Evolutionary conservation across 2,113 vertebrate genomes (phyloP).

Genomic region (Atlantisia rogersi): DNA sequence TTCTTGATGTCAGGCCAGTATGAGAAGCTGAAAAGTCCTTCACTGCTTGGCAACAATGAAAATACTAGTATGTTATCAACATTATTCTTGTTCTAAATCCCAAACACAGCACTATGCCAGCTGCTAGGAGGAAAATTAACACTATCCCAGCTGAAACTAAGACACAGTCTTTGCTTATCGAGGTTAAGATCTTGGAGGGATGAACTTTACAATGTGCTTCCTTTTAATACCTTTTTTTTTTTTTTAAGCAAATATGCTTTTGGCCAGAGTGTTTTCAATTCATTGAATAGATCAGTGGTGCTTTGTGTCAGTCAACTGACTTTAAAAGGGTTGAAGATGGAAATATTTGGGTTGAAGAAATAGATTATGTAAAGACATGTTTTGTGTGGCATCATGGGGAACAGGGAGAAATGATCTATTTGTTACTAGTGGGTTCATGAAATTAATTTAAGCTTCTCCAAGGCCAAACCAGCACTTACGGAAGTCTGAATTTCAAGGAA

Average conservation of each 20-base stretch:
- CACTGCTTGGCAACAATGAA: too few species aligned
- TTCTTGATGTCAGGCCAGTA: too few species aligned
- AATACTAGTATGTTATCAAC: too few species aligned
- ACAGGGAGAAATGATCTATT: background rate
- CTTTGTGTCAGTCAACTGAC: background rate
- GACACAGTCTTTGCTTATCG: background rate
- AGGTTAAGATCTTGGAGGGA: background rate
- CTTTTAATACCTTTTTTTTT: background rate
- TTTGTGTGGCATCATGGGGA: background rate
- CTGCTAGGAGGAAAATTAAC: too few species aligned
- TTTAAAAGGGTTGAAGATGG: background rate
- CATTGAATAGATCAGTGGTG: background rate
- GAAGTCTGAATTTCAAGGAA: background rate
- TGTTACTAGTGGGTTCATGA: background rate
- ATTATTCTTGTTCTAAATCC: too few species aligned
- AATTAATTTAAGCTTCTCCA: background rate
- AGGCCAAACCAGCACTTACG: background rate
- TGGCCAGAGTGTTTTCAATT: background rate
- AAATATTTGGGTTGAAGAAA: background rate
- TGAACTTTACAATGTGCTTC: background rate
- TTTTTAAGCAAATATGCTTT: background rate
- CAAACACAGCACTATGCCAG: too few species aligned
- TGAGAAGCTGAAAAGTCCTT: too few species aligned
- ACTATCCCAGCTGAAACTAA: too few species aligned
- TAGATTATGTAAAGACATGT: background rate